These are phyloP conservation scores for Hydropsyche tenuis DNA, from an alignment of 1,140 invertebrate genomes.

Conservation along the genomic window DNA sequence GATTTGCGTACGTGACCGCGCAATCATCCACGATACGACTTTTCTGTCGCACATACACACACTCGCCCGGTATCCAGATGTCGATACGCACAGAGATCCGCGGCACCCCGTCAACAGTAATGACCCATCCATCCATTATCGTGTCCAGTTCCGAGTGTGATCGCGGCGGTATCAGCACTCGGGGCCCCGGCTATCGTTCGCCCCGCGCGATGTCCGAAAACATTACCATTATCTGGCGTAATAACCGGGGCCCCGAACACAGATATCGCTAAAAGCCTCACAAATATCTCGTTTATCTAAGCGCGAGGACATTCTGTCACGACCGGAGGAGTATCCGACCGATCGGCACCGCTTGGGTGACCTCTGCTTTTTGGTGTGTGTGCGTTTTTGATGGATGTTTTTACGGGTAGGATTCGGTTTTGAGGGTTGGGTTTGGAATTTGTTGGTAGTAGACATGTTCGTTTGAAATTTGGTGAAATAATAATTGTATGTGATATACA, in stretches of 20 bases:
- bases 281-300: constrained; percentile 38
- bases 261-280: constrained; percentile 41
- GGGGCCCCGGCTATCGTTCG: constrained; percentile 7
- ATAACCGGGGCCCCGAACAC: constrained; percentile 26
- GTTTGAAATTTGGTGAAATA: no score
- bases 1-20: no score
- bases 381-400: no score
- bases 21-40: no score
- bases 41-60: no score
- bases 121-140: constrained; percentile 36
- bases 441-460: no score
- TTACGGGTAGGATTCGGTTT: no score
- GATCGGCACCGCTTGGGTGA: background rate
- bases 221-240: constrained; percentile 36
- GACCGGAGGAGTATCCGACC: background rate
- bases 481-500: no score
- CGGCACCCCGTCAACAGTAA: constrained; percentile 14
- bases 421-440: no score
- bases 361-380: no score
- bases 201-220: constrained; percentile 37
- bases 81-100: background rate
- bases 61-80: no score
- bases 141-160: constrained; percentile 19
- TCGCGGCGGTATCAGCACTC: constrained; percentile 16
- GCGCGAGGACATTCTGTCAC: constrained; percentile 15